phyloP scores from a whole-genome alignment of 2,113 vertebrate genomes.

The Petrocephalus microphthalmus region DNA sequence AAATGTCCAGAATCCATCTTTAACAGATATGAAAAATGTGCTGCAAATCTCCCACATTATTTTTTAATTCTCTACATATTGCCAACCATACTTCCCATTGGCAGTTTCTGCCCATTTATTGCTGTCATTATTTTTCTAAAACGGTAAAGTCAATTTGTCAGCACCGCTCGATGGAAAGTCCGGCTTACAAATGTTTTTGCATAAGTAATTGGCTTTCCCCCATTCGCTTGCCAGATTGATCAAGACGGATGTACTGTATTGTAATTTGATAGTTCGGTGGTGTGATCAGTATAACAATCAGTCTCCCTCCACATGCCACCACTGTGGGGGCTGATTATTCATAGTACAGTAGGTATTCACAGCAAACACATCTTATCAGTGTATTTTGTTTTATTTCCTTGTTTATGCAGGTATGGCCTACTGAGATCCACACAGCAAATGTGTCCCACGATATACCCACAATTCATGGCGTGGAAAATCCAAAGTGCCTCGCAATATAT shows the following conservation, averaged over 20 bases:
- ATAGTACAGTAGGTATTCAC: background rate
- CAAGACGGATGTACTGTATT: background rate
- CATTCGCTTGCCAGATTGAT: background rate
- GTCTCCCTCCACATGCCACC: background rate
- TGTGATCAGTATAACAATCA: background rate
- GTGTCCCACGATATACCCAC: background rate
- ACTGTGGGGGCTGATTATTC: background rate
- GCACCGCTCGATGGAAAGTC: background rate
- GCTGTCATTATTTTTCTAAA: conserved; percentile 4
- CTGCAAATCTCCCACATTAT: conserved; percentile 8
- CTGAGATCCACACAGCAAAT: background rate
- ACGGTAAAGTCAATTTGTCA: background rate
- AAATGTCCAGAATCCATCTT: background rate
- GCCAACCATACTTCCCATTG: background rate
- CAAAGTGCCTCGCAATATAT: background rate
- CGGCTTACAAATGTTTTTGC: conserved; percentile 5
- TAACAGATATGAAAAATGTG: conserved; percentile 4
- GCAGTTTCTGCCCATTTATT: background rate
- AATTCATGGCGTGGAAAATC: background rate
- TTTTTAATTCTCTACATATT: background rate
- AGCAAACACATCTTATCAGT: background rate
- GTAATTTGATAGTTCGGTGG: background rate
- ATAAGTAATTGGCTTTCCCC: background rate
- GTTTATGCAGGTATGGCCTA: background rate
- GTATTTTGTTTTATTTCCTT: background rate